Percentiles rank a stretch among this genome's conserved stretches.
phyloP scores from a whole-genome alignment of 2,113 vertebrate species.

The Chascanopsetta lugubris region DNA sequence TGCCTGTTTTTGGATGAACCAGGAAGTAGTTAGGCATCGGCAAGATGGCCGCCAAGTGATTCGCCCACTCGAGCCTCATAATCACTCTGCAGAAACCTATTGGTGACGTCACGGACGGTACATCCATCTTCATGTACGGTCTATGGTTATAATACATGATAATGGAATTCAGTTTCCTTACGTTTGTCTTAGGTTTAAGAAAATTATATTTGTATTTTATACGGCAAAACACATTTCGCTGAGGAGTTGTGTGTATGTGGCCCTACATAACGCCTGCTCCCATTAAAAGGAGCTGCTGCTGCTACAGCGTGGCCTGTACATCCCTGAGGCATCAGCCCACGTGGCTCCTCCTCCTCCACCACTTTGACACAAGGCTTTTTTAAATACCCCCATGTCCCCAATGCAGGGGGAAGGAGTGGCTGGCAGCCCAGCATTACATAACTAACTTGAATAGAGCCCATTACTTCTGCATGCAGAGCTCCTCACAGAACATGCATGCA shows the following conservation, averaged over 20 bases:
- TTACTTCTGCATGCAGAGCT: constrained; percentile 58
- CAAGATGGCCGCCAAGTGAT: no score
- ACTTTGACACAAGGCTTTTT: constrained; percentile 52
- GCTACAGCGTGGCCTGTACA: constrained; percentile 21
- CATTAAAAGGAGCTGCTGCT: constrained; percentile 45
- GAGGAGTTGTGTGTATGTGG: neutral
- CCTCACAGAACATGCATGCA: constrained; percentile 34
- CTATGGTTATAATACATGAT: no score
- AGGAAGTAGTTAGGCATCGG: no score
- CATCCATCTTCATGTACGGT: no score
- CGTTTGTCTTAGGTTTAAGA: neutral
- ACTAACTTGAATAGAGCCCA: constrained; percentile 40
- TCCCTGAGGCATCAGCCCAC: constrained; percentile 39
- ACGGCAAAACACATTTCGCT: no score
- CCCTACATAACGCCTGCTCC: constrained; percentile 29
- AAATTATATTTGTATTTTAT: neutral
- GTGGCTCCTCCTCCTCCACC: constrained; percentile 26
- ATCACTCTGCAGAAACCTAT: no score
- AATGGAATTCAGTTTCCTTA: no score
- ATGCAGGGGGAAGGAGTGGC: constrained; percentile 25
- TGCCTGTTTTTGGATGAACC: no score
- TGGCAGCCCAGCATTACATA: constrained; percentile 52
- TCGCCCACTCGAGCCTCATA: no score
- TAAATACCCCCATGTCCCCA: constrained; percentile 42
- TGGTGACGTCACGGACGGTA: no score